Evolutionary conservation across 2,888 invertebrate species (phyloP).

Genomic region (Leucophora obtusa): DNA sequence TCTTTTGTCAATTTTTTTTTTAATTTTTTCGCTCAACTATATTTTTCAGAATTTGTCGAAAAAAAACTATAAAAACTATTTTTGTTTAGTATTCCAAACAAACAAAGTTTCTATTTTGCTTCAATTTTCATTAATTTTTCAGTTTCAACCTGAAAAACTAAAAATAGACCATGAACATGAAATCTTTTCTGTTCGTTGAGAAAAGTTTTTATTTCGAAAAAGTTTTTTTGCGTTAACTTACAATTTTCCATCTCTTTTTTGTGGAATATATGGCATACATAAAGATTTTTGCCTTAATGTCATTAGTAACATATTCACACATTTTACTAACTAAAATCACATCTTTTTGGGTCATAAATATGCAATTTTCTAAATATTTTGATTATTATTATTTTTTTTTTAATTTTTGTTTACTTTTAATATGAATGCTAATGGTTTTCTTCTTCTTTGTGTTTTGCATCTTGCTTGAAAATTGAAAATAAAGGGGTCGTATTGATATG

Average conservation of each 20-base stretch:
- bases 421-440: background rate
- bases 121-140: slow-evolving; percentile 18
- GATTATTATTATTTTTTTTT: slow-evolving; percentile 4
- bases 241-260: background rate
- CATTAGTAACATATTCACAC: background rate
- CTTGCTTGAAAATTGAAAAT: background rate
- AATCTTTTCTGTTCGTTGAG: slow-evolving; percentile 40
- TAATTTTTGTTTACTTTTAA: background rate
- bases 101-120: slow-evolving; percentile 18
- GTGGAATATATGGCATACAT: background rate
- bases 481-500: background rate
- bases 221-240: background rate
- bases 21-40: slow-evolving; percentile 3
- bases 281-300: background rate
- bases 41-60: slow-evolving; percentile 13
- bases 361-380: slow-evolving; percentile 23
- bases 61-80: slow-evolving; percentile 13
- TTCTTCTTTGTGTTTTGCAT: background rate
- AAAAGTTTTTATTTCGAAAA: slow-evolving; percentile 17
- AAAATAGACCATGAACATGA: slow-evolving; percentile 62
- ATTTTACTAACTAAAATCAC: background rate
- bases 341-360: slow-evolving; percentile 52
- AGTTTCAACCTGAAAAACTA: slow-evolving; percentile 25
- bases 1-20: slow-evolving; percentile 55
- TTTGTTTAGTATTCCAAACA: slow-evolving; percentile 31